Evolutionary conservation across 2,113 vertebrate genomes (phyloP).

Genomic region (Urocolius indicus): DNA sequence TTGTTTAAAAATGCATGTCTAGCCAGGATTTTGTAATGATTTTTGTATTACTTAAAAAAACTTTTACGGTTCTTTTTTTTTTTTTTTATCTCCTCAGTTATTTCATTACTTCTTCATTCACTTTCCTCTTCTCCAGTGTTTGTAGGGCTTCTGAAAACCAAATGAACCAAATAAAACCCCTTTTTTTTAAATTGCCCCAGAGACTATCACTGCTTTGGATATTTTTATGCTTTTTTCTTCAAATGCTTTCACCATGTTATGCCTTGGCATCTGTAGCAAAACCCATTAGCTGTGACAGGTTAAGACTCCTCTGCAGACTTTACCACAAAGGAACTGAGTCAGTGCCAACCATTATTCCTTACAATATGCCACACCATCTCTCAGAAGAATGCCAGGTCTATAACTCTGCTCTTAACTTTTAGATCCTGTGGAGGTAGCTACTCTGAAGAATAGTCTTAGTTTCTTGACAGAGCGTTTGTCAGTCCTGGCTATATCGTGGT

Average conservation of each 20-base stretch:
- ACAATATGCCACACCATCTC: neutral
- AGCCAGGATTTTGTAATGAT: conserved; percentile 74
- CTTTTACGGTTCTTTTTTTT: conserved; percentile 30
- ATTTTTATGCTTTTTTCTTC: conserved; percentile 46
- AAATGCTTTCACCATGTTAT: conserved; percentile 63
- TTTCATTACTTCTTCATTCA: conserved; percentile 68
- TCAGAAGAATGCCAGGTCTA: neutral
- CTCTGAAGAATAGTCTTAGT: neutral
- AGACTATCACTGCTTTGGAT: conserved; percentile 50
- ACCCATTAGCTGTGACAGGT: conserved; percentile 72
- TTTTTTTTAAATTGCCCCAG: neutral
- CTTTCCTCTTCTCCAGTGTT: neutral
- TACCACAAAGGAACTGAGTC: conserved; percentile 56
- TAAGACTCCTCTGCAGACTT: conserved; percentile 56
- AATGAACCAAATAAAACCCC: neutral
- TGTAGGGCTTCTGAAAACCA: conserved; percentile 26
- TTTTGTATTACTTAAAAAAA: conserved; percentile 79
- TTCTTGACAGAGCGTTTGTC: neutral
- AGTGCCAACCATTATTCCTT: conserved; percentile 11
- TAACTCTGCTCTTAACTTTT: neutral
- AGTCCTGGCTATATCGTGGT: neutral
- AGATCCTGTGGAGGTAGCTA: neutral
- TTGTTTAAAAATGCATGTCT: conserved; percentile 84
- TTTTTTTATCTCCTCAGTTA: neutral
- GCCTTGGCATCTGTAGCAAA: conserved; percentile 62